phyloP scores from a whole-genome alignment of 2,888 invertebrate species.

The Apamea monoglypha region DNA sequence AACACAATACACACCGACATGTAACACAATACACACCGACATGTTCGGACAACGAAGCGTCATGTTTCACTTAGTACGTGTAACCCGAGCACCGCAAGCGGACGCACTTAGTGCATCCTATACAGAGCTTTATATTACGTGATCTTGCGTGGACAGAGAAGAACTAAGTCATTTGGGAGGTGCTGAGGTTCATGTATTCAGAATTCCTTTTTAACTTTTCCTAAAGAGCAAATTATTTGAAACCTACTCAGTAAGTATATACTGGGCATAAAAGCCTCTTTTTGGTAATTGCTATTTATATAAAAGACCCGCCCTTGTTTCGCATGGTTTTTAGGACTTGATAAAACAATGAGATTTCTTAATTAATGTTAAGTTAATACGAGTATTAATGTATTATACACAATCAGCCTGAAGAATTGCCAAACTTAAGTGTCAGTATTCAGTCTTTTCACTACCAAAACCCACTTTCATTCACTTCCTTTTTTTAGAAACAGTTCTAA shows the following conservation, averaged over 20 bases:
- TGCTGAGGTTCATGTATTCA: not conserved
- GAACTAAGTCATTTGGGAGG: too few species aligned
- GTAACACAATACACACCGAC: conserved; percentile 4
- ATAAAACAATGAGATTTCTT: not conserved
- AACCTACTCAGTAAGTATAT: too few species aligned
- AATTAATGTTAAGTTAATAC: not conserved
- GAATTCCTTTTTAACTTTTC: not conserved
- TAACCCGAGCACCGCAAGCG: conserved; percentile 25
- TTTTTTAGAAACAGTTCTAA: not conserved
- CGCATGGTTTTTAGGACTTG: too few species aligned
- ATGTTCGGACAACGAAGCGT: conserved; percentile 14
- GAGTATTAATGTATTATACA: not conserved
- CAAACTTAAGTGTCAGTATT: too few species aligned
- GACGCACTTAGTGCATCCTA: conserved; percentile 36
- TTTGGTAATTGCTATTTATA: not conserved
- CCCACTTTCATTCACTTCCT: not conserved
- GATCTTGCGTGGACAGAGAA: not conserved
- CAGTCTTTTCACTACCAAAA: not conserved
- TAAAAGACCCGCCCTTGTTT: not conserved
- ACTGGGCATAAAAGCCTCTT: not conserved
- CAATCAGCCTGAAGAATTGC: too few species aligned
- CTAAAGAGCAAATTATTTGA: not conserved
- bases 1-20: not conserved
- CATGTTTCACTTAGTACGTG: conserved; percentile 21
- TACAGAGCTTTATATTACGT: not conserved